Base-by-base conservation (phyloP, 2,797 vertebrate species). In the Lithobates sylvaticus region DNA sequence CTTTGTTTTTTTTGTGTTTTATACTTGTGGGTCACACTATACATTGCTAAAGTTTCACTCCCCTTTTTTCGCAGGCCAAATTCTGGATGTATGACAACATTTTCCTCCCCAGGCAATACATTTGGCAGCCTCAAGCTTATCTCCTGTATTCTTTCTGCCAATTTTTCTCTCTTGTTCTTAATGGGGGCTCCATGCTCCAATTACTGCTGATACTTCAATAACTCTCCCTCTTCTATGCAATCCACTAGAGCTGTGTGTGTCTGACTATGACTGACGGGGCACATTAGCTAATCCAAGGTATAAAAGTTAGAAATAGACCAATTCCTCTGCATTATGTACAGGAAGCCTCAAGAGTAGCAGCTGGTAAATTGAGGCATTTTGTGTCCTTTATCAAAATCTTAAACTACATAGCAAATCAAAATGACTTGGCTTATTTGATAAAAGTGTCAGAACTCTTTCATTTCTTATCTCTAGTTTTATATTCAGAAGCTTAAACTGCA, bases 161-260 rank as follows among this genome's bases (percentile, higher is more conserved):
- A 78, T 67, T 83, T 70, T 27, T 78, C 47, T 79, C 61, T 67
- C 79, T 78, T 83, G 73, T 86, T 68, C 39, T 83, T 83, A 86
- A 86, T 86, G 68, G 85, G 47, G 85, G 80, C 80, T 77, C 74
- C 54, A 83, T 86, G 85, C 80, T 86, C 80, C 79, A 86, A 83
- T 86, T 77, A 86, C 36, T 75, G 54, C 80, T 83, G 54, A 74
- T 78, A 73, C 74, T 86, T 72, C 39, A 5, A 80, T 58, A 83
- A 83, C 67, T n/a, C 80, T 86, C 21, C 79, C 68, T 82, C 58
- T 82, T 83, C 67, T 13, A 54, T 83, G 74, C 82, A 83, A 86
- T 83, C 67, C 80, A 83, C 73, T 64, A 78, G 68, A 86, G 74
- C 67, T 73, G 64, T 69, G 34, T 72, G 50, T 36, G 72, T 73